phyloP scores from a whole-genome alignment of 2,113 vertebrate genomes.

The Aepyceros melampus region DNA sequence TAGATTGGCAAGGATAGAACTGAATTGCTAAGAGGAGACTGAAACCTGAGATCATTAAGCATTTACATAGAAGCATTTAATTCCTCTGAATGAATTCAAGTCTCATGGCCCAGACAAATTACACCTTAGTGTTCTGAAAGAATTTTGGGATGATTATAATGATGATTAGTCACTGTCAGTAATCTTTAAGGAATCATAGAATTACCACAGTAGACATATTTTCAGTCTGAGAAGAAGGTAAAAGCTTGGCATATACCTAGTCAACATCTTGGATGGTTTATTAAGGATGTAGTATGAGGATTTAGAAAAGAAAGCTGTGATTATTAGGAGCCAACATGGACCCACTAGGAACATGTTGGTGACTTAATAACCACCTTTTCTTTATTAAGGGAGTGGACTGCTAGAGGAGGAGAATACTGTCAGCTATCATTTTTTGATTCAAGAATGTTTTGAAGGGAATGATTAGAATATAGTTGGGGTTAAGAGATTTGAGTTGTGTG shows the following conservation, averaged over 20 bases:
- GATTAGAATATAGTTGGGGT: not conserved
- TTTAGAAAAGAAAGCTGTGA: not conserved
- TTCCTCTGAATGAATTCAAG: conserved; percentile 11
- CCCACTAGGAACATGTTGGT: not conserved
- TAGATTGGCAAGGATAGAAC: not conserved
- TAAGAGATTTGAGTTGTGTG: not conserved
- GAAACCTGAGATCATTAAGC: not conserved
- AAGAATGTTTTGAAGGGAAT: not conserved
- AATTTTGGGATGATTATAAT: conserved; percentile 27
- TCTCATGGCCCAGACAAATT: not conserved
- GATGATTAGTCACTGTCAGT: not conserved
- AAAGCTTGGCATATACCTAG: conserved; percentile 7
- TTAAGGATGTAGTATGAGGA: not conserved
- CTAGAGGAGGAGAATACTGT: not conserved
- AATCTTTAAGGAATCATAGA: conserved; percentile 11
- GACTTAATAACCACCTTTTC: not conserved
- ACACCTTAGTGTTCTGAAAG: not conserved
- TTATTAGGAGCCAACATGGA: not conserved
- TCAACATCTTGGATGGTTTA: not conserved
- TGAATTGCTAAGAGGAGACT: not conserved
- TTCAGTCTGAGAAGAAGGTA: not conserved
- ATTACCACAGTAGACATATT: not conserved
- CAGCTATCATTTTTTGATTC: not conserved
- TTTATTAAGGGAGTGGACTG: not conserved
- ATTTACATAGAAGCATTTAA: conserved; percentile 17